These are phyloP conservation scores for Intellagama lesueurii DNA, from an alignment of 2,797 vertebrate genomes.

Conservation along the genomic window DNA sequence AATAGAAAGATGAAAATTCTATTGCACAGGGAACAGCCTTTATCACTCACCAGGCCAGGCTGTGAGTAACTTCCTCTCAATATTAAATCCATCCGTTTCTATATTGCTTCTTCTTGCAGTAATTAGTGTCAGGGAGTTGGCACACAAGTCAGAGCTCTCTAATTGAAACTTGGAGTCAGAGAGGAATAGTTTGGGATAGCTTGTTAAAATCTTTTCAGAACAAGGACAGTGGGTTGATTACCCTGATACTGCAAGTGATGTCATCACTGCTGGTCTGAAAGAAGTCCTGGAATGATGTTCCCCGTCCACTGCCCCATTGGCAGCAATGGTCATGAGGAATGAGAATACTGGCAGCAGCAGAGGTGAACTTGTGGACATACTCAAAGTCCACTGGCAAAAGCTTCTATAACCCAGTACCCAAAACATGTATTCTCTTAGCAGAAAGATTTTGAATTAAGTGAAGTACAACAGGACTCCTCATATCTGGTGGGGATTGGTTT, in stretches of 20 bases:
- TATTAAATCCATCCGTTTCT: slow-evolving; percentile 23
- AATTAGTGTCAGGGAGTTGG: slow-evolving; percentile 7
- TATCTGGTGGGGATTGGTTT: too few relatives aligned
- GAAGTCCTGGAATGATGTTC: not conserved
- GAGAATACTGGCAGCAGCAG: too few relatives aligned
- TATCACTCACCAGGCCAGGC: not conserved
- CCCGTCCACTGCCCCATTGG: too few relatives aligned
- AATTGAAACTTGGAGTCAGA: not conserved
- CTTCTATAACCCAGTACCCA: not conserved
- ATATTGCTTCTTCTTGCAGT: slow-evolving; percentile 6
- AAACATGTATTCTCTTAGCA: not conserved
- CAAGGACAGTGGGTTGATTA: not conserved
- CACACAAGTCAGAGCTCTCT: slow-evolving; percentile 5
- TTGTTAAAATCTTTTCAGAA: slow-evolving; percentile 23
- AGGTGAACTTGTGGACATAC: not conserved
- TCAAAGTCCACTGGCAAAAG: not conserved
- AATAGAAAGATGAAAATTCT: slow-evolving; percentile 18
- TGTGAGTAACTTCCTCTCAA: not conserved
- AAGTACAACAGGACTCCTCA: not conserved
- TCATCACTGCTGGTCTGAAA: too few relatives aligned
- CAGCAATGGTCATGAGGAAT: too few relatives aligned
- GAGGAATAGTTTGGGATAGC: slow-evolving; percentile 1
- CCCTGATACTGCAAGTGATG: not conserved
- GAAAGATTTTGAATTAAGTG: not conserved
- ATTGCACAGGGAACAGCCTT: slow-evolving; percentile 5